A percentile compares a stretch with the other conserved stretches of the same genome.
phyloP scores from a whole-genome alignment of 2,113 vertebrate species.

The Syrmaticus mikado region DNA sequence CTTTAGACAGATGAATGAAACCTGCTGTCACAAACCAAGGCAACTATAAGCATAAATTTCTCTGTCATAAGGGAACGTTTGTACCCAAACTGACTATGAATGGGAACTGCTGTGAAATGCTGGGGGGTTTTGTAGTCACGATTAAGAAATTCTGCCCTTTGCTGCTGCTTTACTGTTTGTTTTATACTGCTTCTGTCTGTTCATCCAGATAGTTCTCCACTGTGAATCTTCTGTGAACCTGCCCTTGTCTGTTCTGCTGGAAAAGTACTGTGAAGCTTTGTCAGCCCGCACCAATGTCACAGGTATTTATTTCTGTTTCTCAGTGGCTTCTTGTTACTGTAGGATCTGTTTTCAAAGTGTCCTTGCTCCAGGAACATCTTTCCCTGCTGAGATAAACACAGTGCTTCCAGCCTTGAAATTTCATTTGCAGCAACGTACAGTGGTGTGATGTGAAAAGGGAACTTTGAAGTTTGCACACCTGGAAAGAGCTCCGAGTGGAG shows the following conservation, averaged over 20 bases:
- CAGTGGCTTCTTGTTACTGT: conserved; percentile 5
- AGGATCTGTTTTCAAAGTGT: conserved; percentile 38
- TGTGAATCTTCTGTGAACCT: conserved; percentile 67
- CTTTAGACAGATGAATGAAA: not conserved
- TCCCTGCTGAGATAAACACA: not conserved
- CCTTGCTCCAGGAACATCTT: conserved; percentile 16
- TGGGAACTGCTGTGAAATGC: not conserved
- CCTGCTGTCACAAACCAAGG: not conserved
- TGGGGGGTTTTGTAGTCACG: not conserved
- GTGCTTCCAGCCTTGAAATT: not conserved
- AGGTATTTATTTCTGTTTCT: conserved; percentile 66
- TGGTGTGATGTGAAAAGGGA: not conserved
- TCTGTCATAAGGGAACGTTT: not conserved
- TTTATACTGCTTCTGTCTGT: not conserved
- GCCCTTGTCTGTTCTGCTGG: conserved; percentile 69
- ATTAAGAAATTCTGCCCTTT: not conserved
- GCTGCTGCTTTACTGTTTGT: not conserved
- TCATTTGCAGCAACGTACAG: not conserved
- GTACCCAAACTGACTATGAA: not conserved
- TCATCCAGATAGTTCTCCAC: conserved; percentile 64
- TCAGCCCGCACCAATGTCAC: conserved; percentile 72
- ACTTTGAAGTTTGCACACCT: not conserved
- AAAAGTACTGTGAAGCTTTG: conserved; percentile 76
- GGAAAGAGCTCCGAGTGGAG: not conserved
- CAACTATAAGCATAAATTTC: not conserved